Evolutionary conservation across 2,113 vertebrate species (phyloP), one percentile per base, ranked within the genome.

Genomic region (Anguilla rostrata): DNA sequence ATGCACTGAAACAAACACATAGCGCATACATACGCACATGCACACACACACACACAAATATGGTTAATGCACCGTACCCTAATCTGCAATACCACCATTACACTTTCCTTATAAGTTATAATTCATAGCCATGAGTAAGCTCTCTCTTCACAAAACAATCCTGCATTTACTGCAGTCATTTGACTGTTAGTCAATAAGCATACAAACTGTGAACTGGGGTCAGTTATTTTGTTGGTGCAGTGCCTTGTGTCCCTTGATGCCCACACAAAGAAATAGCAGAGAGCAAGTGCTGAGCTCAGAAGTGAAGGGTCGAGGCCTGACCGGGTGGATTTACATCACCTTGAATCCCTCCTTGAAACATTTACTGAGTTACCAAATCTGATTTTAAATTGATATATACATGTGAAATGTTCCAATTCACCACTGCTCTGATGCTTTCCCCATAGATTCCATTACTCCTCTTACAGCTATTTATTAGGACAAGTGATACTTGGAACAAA

Each of bases 401-500:
- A 2, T 26, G 63, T 71, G 20, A 20, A 2, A 14, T 12, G 71
- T 12, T 75, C n/a, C 71, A 34, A 75, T 75, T 84, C 40, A 78
- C 11, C 41, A 11, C 11, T 29, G 39, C 63, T 49, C 63, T 71
- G 41, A 75, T 26, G 22, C 60, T 66, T 43, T 26, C 81, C 83
- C n/a, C 34, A 80, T 57, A 53, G 75, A 84, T 83, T 79, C 41
- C 60, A 84, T 87, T 87, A 60, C 39, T 20, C 39, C 82, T 29
- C 39, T 14, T 63, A n/a, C 78, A 66, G 43, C 78, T 81, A 57
- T 60, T 84, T 84, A 14, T 81, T 84, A 85, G 81, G 87, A 84
- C 57, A 84, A 87, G 40, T 66, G 87, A 71, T 85, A 84, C 40
- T 83, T 49, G 78, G 57, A 84, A 75, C 40, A 84, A 87, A 81